These are phyloP conservation scores for Steinernema hermaphroditum DNA, from an alignment of 2,888 invertebrate genomes.

Conservation along the genomic window DNA sequence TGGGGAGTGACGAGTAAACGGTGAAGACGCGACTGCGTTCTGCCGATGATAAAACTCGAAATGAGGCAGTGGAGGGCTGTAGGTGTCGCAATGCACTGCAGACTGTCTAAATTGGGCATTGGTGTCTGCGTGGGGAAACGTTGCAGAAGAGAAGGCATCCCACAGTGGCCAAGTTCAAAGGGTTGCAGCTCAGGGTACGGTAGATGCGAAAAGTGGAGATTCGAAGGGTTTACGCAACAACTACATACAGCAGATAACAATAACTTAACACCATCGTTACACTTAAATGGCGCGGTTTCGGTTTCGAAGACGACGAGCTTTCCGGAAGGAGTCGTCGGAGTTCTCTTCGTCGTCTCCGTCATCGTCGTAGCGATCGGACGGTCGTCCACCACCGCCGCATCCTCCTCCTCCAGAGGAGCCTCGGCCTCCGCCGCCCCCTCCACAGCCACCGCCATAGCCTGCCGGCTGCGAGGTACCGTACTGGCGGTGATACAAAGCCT, in stretches of 20 bases:
- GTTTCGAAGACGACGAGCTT: neutral
- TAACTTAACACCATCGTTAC: slow-evolving; percentile 13
- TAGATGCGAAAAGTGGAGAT: neutral
- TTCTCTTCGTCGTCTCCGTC: neutral
- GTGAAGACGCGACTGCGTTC: too few relatives aligned
- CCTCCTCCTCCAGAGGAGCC: neutral
- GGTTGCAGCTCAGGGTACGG: too few relatives aligned
- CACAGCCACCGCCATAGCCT: neutral
- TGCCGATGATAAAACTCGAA: too few relatives aligned
- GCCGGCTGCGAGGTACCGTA: slow-evolving; percentile 8
- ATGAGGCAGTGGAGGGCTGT: too few relatives aligned
- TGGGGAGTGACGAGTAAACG: too few relatives aligned
- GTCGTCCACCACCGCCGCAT: neutral
- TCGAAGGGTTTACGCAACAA: slow-evolving; percentile 1
- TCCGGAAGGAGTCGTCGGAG: slow-evolving; percentile 6
- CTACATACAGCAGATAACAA: neutral
- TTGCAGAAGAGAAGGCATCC: too few relatives aligned
- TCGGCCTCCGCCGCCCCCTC: neutral
- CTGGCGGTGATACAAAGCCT: neutral
- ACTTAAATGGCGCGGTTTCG: slow-evolving; percentile 10
- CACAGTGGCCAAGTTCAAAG: too few relatives aligned
- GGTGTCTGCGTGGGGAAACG: too few relatives aligned
- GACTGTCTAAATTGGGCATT: too few relatives aligned
- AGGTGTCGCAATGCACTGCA: too few relatives aligned
- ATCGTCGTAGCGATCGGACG: neutral